These are phyloP conservation scores for Atherix ibis DNA, from an alignment of 2,888 invertebrate species.

Conservation along the genomic window DNA sequence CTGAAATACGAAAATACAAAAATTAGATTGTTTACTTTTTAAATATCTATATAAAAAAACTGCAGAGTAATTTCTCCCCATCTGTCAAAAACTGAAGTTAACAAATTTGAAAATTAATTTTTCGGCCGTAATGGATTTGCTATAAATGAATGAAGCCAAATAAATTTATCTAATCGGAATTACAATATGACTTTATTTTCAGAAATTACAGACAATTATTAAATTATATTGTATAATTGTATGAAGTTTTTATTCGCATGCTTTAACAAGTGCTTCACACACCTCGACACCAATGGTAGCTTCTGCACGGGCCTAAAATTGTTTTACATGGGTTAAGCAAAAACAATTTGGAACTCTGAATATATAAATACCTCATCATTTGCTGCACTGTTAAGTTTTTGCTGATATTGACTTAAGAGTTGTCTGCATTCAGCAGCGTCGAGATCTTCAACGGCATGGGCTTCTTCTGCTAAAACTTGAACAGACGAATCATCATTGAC, in stretches of 20 bases:
- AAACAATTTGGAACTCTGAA: constrained; percentile 1
- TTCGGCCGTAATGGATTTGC: too few relatives aligned
- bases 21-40: too few relatives aligned
- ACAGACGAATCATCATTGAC: constrained; percentile 94
- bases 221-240: constrained; percentile 1
- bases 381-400: constrained; percentile 60
- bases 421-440: constrained; percentile 71
- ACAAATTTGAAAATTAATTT: too few relatives aligned
- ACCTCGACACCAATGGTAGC: constrained; percentile 89
- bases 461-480: constrained; percentile 92
- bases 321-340: not conserved
- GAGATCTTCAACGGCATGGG: constrained; percentile 67
- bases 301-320: constrained; percentile 58
- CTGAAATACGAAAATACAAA: too few relatives aligned
- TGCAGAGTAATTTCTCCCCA: too few relatives aligned
- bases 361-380: constrained; percentile 50
- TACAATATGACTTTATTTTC: too few relatives aligned
- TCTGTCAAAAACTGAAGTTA: too few relatives aligned
- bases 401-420: constrained; percentile 68
- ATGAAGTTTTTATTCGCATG: constrained; percentile 40
- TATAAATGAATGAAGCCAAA: too few relatives aligned
- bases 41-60: too few relatives aligned
- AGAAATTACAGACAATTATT: too few relatives aligned
- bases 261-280: constrained; percentile 83
- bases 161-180: too few relatives aligned